phyloP scores from a whole-genome alignment of 2,113 vertebrate species.

The Balaenoptera acutorostrata region DNA sequence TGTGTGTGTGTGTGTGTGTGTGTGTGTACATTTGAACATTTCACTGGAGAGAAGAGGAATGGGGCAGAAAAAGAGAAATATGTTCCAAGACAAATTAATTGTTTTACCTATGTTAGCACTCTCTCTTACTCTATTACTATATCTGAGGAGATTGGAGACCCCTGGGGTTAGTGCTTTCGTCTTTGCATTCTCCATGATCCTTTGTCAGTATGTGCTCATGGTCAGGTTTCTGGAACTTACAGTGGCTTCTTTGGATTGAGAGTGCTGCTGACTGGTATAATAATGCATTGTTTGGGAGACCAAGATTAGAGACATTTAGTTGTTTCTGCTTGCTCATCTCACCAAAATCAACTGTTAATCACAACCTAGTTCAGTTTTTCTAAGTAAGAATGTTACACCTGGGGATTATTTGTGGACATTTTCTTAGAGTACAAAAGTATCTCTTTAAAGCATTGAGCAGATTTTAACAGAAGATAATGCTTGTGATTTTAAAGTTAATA shows the following conservation, averaged over 20 bases:
- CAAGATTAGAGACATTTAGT: not conserved
- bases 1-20: not conserved
- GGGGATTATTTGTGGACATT: not conserved
- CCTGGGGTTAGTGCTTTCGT: not conserved
- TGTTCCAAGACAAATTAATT: not conserved
- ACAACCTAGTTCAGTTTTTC: slow-evolving; percentile 23
- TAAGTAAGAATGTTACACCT: not conserved
- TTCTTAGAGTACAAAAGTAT: slow-evolving; percentile 20
- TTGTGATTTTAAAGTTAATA: slow-evolving; percentile 1
- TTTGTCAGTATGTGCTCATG: not conserved
- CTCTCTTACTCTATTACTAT: not conserved
- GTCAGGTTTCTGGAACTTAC: slow-evolving; percentile 22
- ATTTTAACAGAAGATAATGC: not conserved
- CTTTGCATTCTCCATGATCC: not conserved
- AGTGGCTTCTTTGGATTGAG: not conserved
- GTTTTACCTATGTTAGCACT: not conserved
- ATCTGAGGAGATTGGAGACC: not conserved
- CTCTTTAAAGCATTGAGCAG: not conserved
- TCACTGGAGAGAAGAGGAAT: not conserved
- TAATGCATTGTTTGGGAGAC: not conserved
- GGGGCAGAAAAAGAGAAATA: not conserved
- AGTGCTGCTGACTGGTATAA: not conserved
- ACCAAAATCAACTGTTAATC: slow-evolving; percentile 35
- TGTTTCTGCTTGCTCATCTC: slow-evolving; percentile 41
- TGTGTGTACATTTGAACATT: not conserved